Conservation (phyloP, 2,888 invertebrate species). For the Ochropacha duplaris region DNA sequence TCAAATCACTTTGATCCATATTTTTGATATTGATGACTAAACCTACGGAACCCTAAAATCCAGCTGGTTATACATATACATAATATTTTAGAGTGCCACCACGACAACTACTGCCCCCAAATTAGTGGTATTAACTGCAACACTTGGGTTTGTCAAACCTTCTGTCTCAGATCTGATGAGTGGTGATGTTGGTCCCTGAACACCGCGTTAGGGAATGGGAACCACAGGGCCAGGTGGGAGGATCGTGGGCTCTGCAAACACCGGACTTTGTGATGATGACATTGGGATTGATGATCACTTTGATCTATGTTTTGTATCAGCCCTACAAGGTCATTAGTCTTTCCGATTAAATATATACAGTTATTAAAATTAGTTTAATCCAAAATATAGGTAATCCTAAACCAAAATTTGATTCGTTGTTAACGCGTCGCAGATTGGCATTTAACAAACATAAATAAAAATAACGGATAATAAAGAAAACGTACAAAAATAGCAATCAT, state of each 20-base stretch:
- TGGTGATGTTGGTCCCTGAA: conserved; percentile 80
- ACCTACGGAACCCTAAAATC: not conserved
- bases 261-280: conserved; percentile 26
- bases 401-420: not conserved
- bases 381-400: not conserved
- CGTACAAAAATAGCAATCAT: conserved; percentile 56
- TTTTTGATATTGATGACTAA: no score
- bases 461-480: conserved; percentile 39
- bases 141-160: conserved; percentile 61
- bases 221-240: conserved; percentile 83
- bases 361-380: not conserved
- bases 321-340: not conserved
- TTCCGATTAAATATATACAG: not conserved
- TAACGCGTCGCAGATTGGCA: conserved; percentile 17
- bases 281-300: not conserved
- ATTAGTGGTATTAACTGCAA: conserved; percentile 19
- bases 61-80: not conserved
- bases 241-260: conserved; percentile 82
- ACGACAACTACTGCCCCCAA: conserved; percentile 38
- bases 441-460: conserved; percentile 30
- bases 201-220: conserved; percentile 84
- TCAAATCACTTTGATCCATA: not conserved
- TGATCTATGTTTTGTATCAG: not conserved
- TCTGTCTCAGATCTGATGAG: conserved; percentile 73
- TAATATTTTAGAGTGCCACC: conserved; percentile 36